Base-by-base conservation (phyloP, 2,113 vertebrate genomes). In the Carlito syrichta region DNA sequence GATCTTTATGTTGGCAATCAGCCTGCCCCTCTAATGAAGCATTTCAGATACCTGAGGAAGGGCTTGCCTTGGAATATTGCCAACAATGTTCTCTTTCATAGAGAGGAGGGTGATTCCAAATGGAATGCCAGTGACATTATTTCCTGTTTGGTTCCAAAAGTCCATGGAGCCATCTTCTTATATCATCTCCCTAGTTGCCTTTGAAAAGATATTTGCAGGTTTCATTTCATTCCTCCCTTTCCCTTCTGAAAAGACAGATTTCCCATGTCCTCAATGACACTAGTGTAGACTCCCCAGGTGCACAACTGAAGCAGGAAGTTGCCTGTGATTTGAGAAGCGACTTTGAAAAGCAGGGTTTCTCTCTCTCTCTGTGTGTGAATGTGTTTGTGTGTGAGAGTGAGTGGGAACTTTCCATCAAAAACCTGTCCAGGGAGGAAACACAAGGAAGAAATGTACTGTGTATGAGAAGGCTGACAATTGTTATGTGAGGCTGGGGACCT, bases 211-310 rank as follows among this genome's bases (percentile, higher is more conserved):
- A 38, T 30, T 16, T 5, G 14, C 16, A 79, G 71, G 32, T 48
- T 97, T 95, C 93, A 63, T 95, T 96, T 96, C 40, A 89, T 98
- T 98, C 97, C 93, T 82, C 91, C 40, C 62, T 81, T 35, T 0
- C 94, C 89, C 89, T 96, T 97, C 96, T 95, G 85, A 94, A 98
- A 98, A 98, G 88, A 92, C 87, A 92, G 86, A 92, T 97, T 98
- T 95, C 88, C 84, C 93, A 58, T 56, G 81, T 82, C 95, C 89
- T 95, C 94, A 73, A 68, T 43, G 93, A 91, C 88, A 87, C 48
- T 1, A 32, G 74, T 82, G 25, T 10, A 20, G 77, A 56, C 83
- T 25, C 96, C 84, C 66, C 74, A 89, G 52, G 89, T 93, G 95
- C 96, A 92, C 86, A 97, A 95, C 23, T 43, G 25, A 93, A 60